A percentile compares a stretch with the other conserved stretches of the same genome.
Evolutionary conservation across 1,140 invertebrate species (phyloP).

Genomic region (Drosophila pseudoananassae): DNA sequence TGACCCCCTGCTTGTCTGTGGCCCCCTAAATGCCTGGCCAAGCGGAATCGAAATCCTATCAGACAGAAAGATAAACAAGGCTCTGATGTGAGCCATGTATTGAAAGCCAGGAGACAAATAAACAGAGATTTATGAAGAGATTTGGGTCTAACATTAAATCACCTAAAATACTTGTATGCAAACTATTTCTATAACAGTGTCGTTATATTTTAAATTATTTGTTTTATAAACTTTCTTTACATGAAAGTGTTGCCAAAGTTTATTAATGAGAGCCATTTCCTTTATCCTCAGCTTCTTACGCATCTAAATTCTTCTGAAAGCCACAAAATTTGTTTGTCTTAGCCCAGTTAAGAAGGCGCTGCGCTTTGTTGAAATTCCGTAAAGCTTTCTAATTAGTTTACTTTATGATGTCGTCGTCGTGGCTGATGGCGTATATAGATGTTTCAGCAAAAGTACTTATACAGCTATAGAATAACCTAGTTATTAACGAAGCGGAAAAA

Average conservation of each 20-base stretch:
- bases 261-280: neutral
- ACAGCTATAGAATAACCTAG: slow-evolving; percentile 32
- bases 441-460: neutral
- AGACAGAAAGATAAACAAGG: neutral
- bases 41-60: neutral
- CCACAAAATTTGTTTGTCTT: slow-evolving; percentile 39
- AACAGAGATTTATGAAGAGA: too few relatives aligned
- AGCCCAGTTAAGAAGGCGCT: slow-evolving; percentile 16
- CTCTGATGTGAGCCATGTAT: neutral
- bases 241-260: neutral
- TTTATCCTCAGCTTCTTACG: slow-evolving; percentile 3
- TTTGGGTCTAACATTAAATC: too few relatives aligned
- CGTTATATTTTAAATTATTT: too few relatives aligned
- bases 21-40: neutral
- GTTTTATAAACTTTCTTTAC: neutral
- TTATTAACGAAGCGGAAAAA: slow-evolving; percentile 54
- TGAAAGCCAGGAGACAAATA: neutral
- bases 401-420: slow-evolving; percentile 43
- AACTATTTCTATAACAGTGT: too few relatives aligned
- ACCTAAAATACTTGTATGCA: too few relatives aligned
- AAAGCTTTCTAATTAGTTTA: slow-evolving; percentile 72
- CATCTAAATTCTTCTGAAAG: slow-evolving; percentile 18
- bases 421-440: slow-evolving; percentile 11
- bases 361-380: slow-evolving; percentile 35
- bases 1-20: neutral